Base-by-base conservation (phyloP, 2,113 vertebrate genomes). In the Nymphicus hollandicus region DNA sequence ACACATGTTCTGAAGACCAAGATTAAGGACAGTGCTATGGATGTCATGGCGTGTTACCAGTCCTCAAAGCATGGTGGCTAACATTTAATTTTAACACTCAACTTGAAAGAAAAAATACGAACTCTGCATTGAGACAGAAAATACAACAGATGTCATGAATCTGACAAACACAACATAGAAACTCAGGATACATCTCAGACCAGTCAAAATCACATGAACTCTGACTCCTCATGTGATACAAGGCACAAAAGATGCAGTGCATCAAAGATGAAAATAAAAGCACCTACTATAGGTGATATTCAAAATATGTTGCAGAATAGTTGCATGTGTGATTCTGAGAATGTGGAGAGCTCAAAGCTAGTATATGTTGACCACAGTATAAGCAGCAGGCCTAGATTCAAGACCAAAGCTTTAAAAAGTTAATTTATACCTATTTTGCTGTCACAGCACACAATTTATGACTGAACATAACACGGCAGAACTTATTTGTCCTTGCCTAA, bases 241-340 rank as follows among this genome's bases (percentile, higher is more conserved):
- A 76, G 17, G 23, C n/a, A 73, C 12, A 70, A 63, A 63, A 58
- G 58, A 80, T 37, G 44, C 29, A 65, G 37, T 9, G 29, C n/a
- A 76, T 47, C 44, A n/a, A 46, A 46, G n/a, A 86, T 23, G 17
- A 80, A 94, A 91, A 69, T 11, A 52, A 72, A 93, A 17, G 10
- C 7, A 71, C 19, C 39, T 56, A 46, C 3, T 17, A 46, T 0
- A 72, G 18, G 31, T 0, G 1, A 64, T 5, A 11, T 12, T 58
- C 14, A 39, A 41, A 93, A 83, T 41, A 66, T 5, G 6, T 37
- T 11, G 9, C 16, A 83, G 46, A 69, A 74, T 0, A 77, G n/a
- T 23, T 72, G 27, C 22, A 49, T 4, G 17, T 4, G 1, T 65
- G 46, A 80, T 64, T 89, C 24, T 12, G 5, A 39, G 44, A 55